These are phyloP conservation scores for Abrostola triplasia DNA, from an alignment of 2,888 invertebrate genomes.

Conservation along the genomic window DNA sequence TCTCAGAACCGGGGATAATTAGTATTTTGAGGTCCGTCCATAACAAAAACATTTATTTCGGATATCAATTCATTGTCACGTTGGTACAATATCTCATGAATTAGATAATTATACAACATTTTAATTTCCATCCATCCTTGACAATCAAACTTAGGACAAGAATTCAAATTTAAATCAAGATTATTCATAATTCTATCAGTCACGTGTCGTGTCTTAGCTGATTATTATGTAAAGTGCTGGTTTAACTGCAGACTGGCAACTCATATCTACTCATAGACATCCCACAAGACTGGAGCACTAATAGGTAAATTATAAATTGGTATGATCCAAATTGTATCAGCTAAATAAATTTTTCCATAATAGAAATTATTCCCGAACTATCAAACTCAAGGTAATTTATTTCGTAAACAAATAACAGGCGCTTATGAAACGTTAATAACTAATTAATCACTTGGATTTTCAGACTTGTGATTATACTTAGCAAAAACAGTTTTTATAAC, in stretches of 20 bases:
- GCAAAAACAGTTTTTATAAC: too few species aligned
- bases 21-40: too few species aligned
- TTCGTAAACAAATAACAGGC: not conserved
- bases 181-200: slow-evolving; percentile 10
- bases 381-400: not conserved
- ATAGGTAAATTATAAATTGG: not conserved
- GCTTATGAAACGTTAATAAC: not conserved
- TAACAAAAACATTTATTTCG: too few species aligned
- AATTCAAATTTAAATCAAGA: slow-evolving; percentile 8
- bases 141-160: not conserved
- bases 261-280: too few species aligned
- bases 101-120: not conserved
- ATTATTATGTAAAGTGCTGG: slow-evolving; percentile 22
- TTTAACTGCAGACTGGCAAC: slow-evolving; percentile 9
- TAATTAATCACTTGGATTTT: too few species aligned
- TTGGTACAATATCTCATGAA: too few species aligned
- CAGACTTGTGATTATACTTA: too few species aligned
- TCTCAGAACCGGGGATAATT: too few species aligned
- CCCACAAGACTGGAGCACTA: not conserved
- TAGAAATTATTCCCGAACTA: too few species aligned
- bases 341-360: not conserved
- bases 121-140: slow-evolving; percentile 3
- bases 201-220: slow-evolving; percentile 3
- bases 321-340: not conserved
- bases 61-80: too few species aligned